phyloP scores from a whole-genome alignment of 2,113 vertebrate genomes.

The Charina bottae region DNA sequence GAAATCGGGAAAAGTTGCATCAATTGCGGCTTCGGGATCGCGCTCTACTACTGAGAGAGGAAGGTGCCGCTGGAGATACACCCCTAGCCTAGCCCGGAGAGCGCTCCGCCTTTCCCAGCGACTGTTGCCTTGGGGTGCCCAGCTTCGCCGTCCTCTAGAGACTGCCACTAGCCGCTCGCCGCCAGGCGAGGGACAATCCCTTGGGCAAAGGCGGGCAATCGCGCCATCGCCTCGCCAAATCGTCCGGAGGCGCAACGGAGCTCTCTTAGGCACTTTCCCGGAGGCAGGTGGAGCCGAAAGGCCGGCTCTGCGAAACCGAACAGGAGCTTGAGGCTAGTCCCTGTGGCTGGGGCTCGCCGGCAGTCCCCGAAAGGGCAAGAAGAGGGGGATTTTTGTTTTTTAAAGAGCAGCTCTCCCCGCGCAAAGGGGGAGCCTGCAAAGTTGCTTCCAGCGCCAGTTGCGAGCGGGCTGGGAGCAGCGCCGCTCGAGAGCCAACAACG shows the following conservation, averaged over 20 bases:
- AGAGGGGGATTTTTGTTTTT: no score
- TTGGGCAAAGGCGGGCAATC: not conserved
- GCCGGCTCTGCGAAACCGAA: conserved; percentile 44
- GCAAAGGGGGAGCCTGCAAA: conserved; percentile 30
- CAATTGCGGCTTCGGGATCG: conserved; percentile 44
- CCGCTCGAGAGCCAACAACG: not conserved
- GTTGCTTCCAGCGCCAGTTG: conserved; percentile 37
- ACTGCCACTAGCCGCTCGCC: not conserved
- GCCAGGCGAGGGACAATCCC: conserved; percentile 6
- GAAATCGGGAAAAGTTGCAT: conserved; percentile 68
- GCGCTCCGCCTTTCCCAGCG: conserved; percentile 65
- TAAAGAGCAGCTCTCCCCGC: no score
- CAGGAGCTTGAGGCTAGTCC: not conserved
- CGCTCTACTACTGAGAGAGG: not conserved
- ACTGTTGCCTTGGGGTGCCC: conserved; percentile 53
- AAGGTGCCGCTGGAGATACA: conserved; percentile 52
- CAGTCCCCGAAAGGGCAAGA: not conserved
- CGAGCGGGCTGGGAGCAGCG: not conserved
- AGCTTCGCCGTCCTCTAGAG: conserved; percentile 44
- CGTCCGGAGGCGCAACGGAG: not conserved
- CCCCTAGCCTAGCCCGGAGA: not conserved
- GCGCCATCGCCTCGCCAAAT: conserved; percentile 26
- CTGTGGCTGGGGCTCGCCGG: not conserved
- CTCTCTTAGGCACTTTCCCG: not conserved
- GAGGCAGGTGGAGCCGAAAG: not conserved